Evolutionary conservation across 2,888 invertebrate species (phyloP).

Genomic region (Agonopterix alstromeriana): DNA sequence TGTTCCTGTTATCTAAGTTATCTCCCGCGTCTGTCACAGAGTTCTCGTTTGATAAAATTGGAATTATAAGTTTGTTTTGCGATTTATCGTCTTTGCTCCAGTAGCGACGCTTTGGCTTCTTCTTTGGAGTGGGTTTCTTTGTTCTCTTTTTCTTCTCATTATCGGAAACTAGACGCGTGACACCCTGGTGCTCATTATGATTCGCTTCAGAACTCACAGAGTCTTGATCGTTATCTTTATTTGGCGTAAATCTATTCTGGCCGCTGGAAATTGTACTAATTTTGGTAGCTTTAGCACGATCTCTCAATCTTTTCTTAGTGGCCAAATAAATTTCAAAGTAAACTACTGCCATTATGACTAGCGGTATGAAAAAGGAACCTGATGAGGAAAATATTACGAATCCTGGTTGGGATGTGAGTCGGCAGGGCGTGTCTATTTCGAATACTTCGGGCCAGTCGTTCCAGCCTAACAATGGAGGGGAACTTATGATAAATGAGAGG

Average conservation of each 20-base stretch:
- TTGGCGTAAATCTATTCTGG: slow-evolving; percentile 52
- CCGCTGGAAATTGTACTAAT: slow-evolving; percentile 81
- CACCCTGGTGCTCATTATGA: slow-evolving; percentile 80
- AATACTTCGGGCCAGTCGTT: slow-evolving; percentile 95
- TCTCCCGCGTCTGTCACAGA: slow-evolving; percentile 61
- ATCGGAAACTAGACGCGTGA: slow-evolving; percentile 46
- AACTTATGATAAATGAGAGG: slow-evolving; percentile 89
- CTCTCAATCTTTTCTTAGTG: slow-evolving; percentile 88
- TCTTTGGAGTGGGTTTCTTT: slow-evolving; percentile 59
- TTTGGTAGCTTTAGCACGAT: slow-evolving; percentile 89
- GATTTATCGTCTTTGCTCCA: slow-evolving; percentile 70
- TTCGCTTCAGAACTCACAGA: slow-evolving; percentile 91
- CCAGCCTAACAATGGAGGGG: slow-evolving; percentile 94
- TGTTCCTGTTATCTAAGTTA: slow-evolving; percentile 54
- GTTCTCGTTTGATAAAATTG: slow-evolving; percentile 64
- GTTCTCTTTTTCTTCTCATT: slow-evolving; percentile 54
- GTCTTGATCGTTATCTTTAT: slow-evolving; percentile 80
- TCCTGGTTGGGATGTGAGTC: slow-evolving; percentile 90
- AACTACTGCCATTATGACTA: slow-evolving; percentile 96
- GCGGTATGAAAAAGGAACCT: slow-evolving; percentile 96
- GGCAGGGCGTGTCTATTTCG: slow-evolving; percentile 85
- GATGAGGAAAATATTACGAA: slow-evolving; percentile 95
- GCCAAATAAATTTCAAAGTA: slow-evolving; percentile 97
- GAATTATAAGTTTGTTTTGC: slow-evolving; percentile 65
- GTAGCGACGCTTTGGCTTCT: slow-evolving; percentile 72